Base-by-base conservation (phyloP, 2,797 vertebrate species). In the Onychomys arenicola region DNA sequence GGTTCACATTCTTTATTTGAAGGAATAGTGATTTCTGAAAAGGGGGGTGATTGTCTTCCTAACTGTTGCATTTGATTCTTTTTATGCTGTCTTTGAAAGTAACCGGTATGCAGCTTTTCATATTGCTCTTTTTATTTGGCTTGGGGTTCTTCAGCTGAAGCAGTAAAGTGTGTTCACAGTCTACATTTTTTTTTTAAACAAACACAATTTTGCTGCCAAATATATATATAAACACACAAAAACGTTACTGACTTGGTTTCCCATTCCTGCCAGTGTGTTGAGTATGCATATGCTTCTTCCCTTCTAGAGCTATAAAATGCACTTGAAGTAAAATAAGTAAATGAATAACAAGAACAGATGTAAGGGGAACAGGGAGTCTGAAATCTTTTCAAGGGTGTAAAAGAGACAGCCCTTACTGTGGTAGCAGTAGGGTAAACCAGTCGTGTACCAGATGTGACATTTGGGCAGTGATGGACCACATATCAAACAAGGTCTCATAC, bases 1-100 rank as follows among this genome's bases (percentile, higher is more conserved):
- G 97, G 97, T 97, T 97, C 98, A 96, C 94, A 91, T 97, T 98
- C 98, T 97, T 98, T 98, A 96, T 98, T 98, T 97, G 87, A 92
- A 97, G 97, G 89, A 97, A 97, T 82, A 97, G 93, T 96, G 89
- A 81, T 97, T 96, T 96, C 83, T 96, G 76, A 93, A 78, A 87
- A 77, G 29, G 95, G 80, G 75, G 95, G 82, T 71, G 92, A 97
- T 89, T 96, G 93, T 98, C 98, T 98, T 96, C 97, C 95, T 97
- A 96, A 9, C 95, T 61, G 92, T 96, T 77, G 95, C 92, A 85
- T 96, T 96, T 96, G 46, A 65, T 95, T 95, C 29, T 93, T 96
- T 94, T 55, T 91, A 65, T 95, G 87, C 55, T 97, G 82, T 96
- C 89, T 97, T 85, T 95, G 84, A 94, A 87, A 95, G 83, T 97